A percentile compares a stretch with the other conserved stretches of the same genome.
Evolutionary conservation across 2,888 invertebrate genomes (phyloP).

Genomic region (Graphium colonna): DNA sequence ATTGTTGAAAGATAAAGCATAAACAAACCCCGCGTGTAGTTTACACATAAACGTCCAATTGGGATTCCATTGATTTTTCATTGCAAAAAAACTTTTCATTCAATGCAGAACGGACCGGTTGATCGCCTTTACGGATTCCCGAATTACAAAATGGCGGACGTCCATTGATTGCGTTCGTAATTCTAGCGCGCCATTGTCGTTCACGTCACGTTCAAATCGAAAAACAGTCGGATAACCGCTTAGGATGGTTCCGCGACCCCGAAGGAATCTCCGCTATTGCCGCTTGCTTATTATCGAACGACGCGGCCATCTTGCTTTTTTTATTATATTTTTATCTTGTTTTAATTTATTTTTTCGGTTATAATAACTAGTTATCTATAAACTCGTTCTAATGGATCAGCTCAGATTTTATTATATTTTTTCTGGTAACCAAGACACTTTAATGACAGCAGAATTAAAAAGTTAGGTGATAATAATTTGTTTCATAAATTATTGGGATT

Average conservation of each 20-base stretch:
- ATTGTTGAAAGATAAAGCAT: neutral
- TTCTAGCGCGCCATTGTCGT: slow-evolving; percentile 29
- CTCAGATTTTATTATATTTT: too few relatives aligned
- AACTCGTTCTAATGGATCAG: too few relatives aligned
- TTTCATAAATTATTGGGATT: too few relatives aligned
- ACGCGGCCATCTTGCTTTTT: too few relatives aligned
- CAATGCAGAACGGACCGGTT: slow-evolving; percentile 18
- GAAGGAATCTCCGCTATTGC: slow-evolving; percentile 13
- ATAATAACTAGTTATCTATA: too few relatives aligned
- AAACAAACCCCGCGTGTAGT: neutral
- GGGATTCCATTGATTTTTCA: slow-evolving; percentile 1
- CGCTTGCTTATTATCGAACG: slow-evolving; percentile 15
- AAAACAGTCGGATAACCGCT: slow-evolving; percentile 29
- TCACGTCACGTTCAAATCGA: slow-evolving; percentile 28
- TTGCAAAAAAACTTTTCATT: slow-evolving; percentile 16
- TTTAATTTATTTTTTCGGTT: too few relatives aligned
- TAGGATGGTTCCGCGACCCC: slow-evolving; percentile 15
- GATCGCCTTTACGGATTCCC: slow-evolving; percentile 19
- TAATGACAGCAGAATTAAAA: too few relatives aligned
- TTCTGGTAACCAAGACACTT: too few relatives aligned
- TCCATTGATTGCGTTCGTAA: slow-evolving; percentile 19
- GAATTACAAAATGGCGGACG: slow-evolving; percentile 23
- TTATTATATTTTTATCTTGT: too few relatives aligned
- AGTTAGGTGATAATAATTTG: too few relatives aligned
- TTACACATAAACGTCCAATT: slow-evolving; percentile 1